Conservation (phyloP, 2,113 vertebrate species). For the Agapornis roseicollis region DNA sequence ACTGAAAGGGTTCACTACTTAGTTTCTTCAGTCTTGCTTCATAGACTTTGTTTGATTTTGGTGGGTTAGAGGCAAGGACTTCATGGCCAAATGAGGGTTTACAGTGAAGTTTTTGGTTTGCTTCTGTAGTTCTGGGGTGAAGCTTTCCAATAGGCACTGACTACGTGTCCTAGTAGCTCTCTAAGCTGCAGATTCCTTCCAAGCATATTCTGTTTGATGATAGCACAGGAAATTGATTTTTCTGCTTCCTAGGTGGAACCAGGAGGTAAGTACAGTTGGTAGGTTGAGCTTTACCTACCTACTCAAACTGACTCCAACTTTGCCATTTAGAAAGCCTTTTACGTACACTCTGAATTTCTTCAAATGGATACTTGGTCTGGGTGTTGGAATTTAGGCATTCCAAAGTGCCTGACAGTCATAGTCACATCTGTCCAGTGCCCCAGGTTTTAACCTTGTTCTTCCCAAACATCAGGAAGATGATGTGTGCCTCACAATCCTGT, state of each 20-base stretch:
- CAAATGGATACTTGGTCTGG: background rate
- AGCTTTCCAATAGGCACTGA: background rate
- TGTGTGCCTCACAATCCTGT: background rate
- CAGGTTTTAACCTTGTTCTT: background rate
- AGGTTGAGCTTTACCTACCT: background rate
- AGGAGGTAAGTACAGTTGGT: background rate
- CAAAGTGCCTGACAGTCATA: background rate
- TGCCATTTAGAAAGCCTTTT: background rate
- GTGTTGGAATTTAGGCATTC: background rate
- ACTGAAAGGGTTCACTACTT: background rate
- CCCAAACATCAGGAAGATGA: background rate
- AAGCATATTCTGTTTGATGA: background rate
- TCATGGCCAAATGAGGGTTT: background rate
- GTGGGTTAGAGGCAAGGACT: background rate
- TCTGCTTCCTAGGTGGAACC: background rate
- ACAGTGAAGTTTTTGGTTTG: background rate
- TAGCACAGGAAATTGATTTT: background rate
- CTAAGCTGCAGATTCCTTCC: background rate
- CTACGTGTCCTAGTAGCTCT: background rate
- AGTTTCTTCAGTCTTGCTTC: background rate
- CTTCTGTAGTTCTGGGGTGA: background rate
- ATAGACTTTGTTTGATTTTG: background rate
- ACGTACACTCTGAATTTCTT: background rate
- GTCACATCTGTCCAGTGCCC: background rate
- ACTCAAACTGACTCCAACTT: background rate